Percentiles rank a stretch among this genome's conserved stretches.
These are phyloP conservation scores for Ophioninae sp. DNA, from an alignment of 2,888 invertebrate genomes.

Conservation along the genomic window DNA sequence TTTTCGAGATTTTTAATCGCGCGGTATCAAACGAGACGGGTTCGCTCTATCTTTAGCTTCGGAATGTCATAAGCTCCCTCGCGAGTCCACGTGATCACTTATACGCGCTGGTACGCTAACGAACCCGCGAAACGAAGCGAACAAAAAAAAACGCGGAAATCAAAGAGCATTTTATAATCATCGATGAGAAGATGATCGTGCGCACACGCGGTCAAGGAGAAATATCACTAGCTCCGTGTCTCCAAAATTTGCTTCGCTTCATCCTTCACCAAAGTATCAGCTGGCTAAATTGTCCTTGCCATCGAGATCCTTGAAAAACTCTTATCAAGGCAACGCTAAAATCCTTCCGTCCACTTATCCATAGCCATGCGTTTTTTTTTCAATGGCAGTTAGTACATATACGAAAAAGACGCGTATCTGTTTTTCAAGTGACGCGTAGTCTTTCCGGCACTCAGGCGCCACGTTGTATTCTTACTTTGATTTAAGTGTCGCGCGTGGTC, in stretches of 20 bases:
- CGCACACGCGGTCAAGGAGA: neutral
- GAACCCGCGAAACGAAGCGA: conserved; percentile 1
- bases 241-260: neutral
- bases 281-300: neutral
- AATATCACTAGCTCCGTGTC: neutral
- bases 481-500: neutral
- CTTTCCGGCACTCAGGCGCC: neutral
- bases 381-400: neutral
- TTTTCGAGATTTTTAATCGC: conserved; percentile 34
- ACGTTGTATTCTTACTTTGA: neutral
- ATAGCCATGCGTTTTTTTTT: neutral
- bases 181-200: conserved; percentile 9
- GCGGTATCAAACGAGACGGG: conserved; percentile 33
- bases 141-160: conserved; percentile 14
- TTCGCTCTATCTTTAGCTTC: conserved; percentile 45
- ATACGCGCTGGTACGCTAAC: neutral
- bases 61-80: conserved; percentile 27
- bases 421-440: neutral
- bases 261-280: neutral
- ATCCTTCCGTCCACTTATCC: neutral
- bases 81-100: conserved; percentile 20
- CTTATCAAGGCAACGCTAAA: neutral
- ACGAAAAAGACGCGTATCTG: neutral
- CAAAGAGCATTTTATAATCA: conserved; percentile 21
- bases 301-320: neutral